Conservation (phyloP, 2,113 vertebrate species). For the Emydocephalus ijimae region DNA sequence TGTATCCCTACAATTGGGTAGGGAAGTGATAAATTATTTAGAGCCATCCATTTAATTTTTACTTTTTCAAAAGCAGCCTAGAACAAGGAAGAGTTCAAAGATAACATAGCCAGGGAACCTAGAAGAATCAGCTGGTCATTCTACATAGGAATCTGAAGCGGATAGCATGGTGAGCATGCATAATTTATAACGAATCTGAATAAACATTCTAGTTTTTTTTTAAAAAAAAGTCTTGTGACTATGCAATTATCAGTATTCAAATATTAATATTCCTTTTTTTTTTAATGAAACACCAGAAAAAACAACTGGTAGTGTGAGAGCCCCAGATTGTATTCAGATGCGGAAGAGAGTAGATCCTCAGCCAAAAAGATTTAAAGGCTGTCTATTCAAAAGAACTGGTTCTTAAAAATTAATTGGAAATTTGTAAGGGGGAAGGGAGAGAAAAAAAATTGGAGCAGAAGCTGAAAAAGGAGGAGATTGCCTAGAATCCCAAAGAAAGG, state of each 20-base stretch:
- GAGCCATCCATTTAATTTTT: neutral
- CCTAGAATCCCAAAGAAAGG: too few species aligned
- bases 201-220: neutral
- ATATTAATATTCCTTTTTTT: neutral
- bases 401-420: too few species aligned
- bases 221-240: neutral
- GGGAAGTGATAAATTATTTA: neutral
- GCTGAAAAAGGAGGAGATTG: too few species aligned
- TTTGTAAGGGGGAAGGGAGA: too few species aligned
- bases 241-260: neutral
- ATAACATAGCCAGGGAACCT: neutral
- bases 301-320: neutral
- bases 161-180: neutral
- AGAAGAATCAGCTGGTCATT: neutral
- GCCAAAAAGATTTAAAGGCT: neutral
- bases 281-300: neutral
- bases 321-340: neutral
- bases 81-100: neutral
- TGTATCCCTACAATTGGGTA: neutral
- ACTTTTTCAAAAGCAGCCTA: neutral
- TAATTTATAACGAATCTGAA: neutral
- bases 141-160: neutral
- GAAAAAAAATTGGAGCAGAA: too few species aligned
- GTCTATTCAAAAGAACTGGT: neutral
- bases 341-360: neutral